Percentiles rank a stretch among this genome's conserved stretches.
Evolutionary conservation across 2,113 vertebrate genomes (phyloP).

Genomic region (Enhydra lutris): DNA sequence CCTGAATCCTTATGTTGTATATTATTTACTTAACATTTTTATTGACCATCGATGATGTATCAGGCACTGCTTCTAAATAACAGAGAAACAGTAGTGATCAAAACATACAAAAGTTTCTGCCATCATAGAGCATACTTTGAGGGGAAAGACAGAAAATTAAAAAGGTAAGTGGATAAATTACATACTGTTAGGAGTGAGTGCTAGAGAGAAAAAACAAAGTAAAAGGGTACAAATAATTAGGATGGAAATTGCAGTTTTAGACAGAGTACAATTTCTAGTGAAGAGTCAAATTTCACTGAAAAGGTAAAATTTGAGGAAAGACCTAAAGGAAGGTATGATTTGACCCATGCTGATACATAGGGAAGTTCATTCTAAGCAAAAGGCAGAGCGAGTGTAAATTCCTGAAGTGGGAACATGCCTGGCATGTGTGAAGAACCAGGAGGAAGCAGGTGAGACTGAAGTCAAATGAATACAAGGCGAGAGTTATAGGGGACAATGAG

Average conservation of each 20-base stretch:
- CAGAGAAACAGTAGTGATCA: not conserved
- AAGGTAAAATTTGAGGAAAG: not conserved
- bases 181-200: not conserved
- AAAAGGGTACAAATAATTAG: not conserved
- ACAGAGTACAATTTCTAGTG: not conserved
- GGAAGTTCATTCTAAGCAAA: not conserved
- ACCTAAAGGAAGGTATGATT: not conserved
- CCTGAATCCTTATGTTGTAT: not conserved
- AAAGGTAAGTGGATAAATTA: not conserved
- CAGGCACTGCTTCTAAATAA: not conserved
- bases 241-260: not conserved
- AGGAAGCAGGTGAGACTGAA: not conserved
- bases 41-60: not conserved
- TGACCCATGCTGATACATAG: not conserved
- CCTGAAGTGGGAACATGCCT: rapidly evolving
- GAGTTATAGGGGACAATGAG: not conserved
- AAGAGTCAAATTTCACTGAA: not conserved
- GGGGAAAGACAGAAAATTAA: not conserved
- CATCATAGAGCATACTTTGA: not conserved
- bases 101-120: not conserved
- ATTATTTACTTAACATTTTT: not conserved
- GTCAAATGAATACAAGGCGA: not conserved
- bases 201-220: not conserved
- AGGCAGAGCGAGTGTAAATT: not conserved
- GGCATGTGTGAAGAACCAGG: not conserved